phyloP scores from a whole-genome alignment of 2,113 vertebrate species.

The Tragelaphus buxtoni region DNA sequence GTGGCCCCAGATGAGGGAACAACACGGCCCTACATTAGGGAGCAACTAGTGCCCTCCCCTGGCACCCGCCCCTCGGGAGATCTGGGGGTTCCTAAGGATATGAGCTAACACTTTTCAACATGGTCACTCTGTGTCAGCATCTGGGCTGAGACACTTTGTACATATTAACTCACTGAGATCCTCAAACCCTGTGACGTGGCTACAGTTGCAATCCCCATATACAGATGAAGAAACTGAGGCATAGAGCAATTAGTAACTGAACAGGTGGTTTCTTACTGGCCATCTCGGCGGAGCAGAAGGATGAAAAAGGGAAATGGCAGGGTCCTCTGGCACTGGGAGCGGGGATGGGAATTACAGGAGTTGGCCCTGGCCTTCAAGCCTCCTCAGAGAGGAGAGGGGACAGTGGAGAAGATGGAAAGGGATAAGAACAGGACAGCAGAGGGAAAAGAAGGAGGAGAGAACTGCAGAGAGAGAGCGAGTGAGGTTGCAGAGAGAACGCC shows the following conservation, averaged over 20 bases:
- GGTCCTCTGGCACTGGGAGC: not conserved
- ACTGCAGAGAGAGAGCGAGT: constrained; percentile 23
- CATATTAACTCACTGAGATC: not conserved
- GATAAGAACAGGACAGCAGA: not conserved
- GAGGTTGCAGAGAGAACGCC: constrained; percentile 44
- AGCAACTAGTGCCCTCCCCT: not conserved
- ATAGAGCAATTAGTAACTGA: not conserved
- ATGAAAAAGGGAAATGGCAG: not conserved
- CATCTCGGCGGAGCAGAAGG: not conserved
- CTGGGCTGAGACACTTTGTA: too few relatives aligned
- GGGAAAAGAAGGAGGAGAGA: not conserved
- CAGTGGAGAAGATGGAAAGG: not conserved
- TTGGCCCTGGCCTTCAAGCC: not conserved
- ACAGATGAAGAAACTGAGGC: not conserved
- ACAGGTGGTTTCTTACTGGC: not conserved
- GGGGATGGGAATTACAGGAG: not conserved
- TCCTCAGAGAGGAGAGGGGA: not conserved
- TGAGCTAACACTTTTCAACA: too few relatives aligned
- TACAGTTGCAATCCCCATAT: not conserved
- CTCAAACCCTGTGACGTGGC: not conserved
- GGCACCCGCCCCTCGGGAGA: too few relatives aligned
- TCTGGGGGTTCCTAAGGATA: too few relatives aligned
- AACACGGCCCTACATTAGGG: not conserved
- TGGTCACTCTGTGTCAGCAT: too few relatives aligned
- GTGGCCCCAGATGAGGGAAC: not conserved